Evolutionary conservation across 2,113 vertebrate genomes (phyloP).

Genomic region (Neodon shergylaensis): DNA sequence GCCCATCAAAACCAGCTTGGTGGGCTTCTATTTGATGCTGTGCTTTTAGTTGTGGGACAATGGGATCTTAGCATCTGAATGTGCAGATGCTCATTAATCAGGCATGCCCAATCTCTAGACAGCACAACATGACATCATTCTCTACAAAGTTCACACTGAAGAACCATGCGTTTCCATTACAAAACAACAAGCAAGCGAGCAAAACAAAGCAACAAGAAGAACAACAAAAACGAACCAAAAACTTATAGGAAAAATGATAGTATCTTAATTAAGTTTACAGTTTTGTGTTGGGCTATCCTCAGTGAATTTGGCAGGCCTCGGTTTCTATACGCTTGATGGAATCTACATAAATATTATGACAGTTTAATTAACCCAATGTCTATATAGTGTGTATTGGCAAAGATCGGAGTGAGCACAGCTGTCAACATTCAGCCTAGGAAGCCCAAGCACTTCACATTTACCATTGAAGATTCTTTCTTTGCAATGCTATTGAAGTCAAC

Average conservation of each 20-base stretch:
- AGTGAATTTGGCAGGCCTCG: too few species aligned
- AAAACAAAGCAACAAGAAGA: neutral
- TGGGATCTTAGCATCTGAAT: neutral
- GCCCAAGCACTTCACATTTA: neutral
- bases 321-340: neutral
- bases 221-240: neutral
- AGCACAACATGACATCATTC: neutral
- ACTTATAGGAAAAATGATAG: neutral
- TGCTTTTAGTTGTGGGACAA: neutral
- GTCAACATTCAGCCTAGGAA: neutral
- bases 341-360: neutral
- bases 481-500: neutral
- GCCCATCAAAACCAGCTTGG: neutral
- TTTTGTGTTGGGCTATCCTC: neutral
- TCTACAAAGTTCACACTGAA: neutral
- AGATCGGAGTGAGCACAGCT: too few species aligned
- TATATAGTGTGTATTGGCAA: too few species aligned
- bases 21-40: neutral
- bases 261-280: neutral
- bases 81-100: neutral
- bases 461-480: neutral
- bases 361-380: neutral
- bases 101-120: neutral
- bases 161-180: neutral
- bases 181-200: neutral